Percentiles rank a stretch among this genome's conserved stretches.
Evolutionary conservation across 2,113 vertebrate species (phyloP).

Genomic region (Morone chrysops): DNA sequence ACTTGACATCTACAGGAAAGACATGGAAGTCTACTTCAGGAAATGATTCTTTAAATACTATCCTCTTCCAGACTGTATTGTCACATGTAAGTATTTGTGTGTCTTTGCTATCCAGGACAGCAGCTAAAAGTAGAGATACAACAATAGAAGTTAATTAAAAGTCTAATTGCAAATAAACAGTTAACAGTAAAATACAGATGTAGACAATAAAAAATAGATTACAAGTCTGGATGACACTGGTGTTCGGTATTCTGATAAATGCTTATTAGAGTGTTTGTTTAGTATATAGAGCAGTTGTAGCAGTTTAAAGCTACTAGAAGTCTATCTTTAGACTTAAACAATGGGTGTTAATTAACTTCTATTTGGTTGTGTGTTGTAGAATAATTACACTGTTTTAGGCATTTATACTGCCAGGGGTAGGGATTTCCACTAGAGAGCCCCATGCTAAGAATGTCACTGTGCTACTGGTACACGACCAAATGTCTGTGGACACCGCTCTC

Average conservation of each 20-base stretch:
- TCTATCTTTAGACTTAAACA: slow-evolving; percentile 23
- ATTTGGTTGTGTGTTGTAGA: not conserved
- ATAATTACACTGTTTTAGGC: not conserved
- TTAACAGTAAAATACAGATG: not conserved
- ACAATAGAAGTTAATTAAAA: not conserved
- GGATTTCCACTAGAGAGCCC: slow-evolving; percentile 6
- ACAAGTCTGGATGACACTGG: not conserved
- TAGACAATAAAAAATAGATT: too few relatives aligned
- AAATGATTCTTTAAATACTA: not conserved
- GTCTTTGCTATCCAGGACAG: not conserved
- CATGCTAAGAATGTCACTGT: slow-evolving; percentile 13
- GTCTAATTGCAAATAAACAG: not conserved
- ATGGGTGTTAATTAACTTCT: slow-evolving; percentile 19
- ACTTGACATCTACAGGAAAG: slow-evolving; percentile 5
- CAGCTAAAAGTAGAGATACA: not conserved
- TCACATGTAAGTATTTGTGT: not conserved
- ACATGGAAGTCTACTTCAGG: not conserved
- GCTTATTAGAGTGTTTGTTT: not conserved
- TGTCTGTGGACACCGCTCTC: not conserved
- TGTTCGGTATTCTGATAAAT: not conserved
- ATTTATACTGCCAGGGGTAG: not conserved
- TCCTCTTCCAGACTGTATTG: not conserved
- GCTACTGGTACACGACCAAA: not conserved
- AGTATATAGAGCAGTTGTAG: not conserved
- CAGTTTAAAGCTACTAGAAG: not conserved